Evolutionary conservation across 2,888 invertebrate species (phyloP).

Genomic region (Melinopterus prodromus): DNA sequence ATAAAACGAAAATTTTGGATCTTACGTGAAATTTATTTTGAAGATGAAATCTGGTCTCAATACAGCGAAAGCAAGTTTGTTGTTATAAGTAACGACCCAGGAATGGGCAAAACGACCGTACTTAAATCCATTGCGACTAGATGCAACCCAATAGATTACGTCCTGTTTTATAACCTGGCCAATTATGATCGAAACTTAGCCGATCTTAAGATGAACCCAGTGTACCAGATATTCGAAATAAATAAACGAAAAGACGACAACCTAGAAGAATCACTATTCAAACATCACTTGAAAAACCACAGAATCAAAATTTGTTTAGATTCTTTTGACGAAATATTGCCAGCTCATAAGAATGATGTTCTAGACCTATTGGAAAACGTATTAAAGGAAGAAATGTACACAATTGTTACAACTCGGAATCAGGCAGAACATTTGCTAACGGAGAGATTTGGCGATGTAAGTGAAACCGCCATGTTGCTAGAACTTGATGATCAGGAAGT

Average conservation of each 20-base stretch:
- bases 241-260: neutral
- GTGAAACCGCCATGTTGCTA: neutral
- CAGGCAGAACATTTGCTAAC: neutral
- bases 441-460: neutral
- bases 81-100: neutral
- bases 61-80: neutral
- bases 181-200: neutral
- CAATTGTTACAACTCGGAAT: neutral
- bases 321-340: neutral
- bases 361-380: neutral
- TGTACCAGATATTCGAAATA: neutral
- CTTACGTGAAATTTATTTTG: neutral
- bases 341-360: neutral
- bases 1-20: neutral
- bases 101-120: neutral
- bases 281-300: neutral
- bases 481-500: neutral
- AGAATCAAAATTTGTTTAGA: neutral
- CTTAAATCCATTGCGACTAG: neutral
- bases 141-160: neutral
- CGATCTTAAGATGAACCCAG: neutral
- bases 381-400: neutral
- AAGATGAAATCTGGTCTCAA: neutral
- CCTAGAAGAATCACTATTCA: neutral
- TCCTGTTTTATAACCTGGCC: neutral